A percentile compares a stretch with the other conserved stretches of the same genome.
phyloP scores from a whole-genome alignment of 2,797 vertebrate genomes.

The Numenius phaeopus region DNA sequence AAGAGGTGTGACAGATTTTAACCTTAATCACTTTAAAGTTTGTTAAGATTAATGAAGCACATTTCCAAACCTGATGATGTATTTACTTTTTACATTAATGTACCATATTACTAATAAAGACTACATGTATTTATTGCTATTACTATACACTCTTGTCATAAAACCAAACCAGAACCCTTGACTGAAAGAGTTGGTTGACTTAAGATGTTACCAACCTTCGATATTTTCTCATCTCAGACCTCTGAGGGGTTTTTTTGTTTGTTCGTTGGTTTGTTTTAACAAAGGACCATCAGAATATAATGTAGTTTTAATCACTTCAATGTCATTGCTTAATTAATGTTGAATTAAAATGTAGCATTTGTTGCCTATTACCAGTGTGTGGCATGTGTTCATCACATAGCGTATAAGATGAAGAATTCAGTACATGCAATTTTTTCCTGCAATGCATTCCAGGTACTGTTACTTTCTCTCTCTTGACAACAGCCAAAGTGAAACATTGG shows the following conservation, averaged over 20 bases:
- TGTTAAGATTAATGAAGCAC: neutral
- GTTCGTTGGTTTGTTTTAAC: neutral
- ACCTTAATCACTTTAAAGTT: neutral
- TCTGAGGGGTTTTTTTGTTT: neutral
- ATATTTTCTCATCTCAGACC: neutral
- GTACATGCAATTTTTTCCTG: neutral
- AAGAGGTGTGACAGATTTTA: constrained; percentile 4
- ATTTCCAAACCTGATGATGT: neutral
- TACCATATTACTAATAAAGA: neutral
- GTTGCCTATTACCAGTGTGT: neutral
- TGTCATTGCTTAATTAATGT: neutral
- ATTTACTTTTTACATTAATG: neutral
- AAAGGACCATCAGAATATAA: neutral
- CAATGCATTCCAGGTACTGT: neutral
- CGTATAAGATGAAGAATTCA: neutral
- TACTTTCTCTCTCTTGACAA: neutral
- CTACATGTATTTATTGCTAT: neutral
- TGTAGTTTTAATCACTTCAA: neutral
- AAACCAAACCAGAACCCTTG: neutral
- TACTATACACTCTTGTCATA: neutral
- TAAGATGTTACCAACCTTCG: neutral
- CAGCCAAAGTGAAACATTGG: neutral
- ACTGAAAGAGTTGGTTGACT: neutral
- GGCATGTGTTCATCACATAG: neutral
- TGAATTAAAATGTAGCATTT: neutral